phyloP scores from a whole-genome alignment of 2,888 invertebrate species.

The Mycalesis mineus region DNA sequence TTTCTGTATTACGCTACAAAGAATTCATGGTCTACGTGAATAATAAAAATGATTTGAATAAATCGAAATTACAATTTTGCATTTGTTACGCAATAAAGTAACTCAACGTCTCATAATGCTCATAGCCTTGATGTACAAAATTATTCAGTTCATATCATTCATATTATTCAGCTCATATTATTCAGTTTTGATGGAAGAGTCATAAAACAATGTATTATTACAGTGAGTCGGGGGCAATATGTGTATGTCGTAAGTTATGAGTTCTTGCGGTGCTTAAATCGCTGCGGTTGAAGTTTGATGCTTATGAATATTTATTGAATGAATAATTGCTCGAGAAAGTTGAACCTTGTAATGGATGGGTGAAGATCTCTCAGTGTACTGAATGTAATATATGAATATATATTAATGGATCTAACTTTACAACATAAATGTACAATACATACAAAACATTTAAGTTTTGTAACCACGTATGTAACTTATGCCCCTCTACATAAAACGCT shows the following conservation, averaged over 20 bases:
- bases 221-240: constrained; percentile 24
- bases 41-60: neutral
- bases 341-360: constrained; percentile 17
- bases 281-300: constrained; percentile 23
- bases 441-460: no score
- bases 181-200: constrained; percentile 35
- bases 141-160: neutral
- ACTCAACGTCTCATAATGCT: neutral
- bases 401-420: neutral
- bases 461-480: no score
- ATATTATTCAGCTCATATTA: neutral
- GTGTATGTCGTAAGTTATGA: constrained; percentile 26
- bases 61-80: neutral
- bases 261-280: constrained; percentile 22
- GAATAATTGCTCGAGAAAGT: constrained; percentile 26
- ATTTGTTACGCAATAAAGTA: neutral
- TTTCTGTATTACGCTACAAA: no score
- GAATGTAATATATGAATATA: no score
- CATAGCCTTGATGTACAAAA: neutral
- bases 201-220: constrained; percentile 39
- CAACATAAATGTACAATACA: no score
- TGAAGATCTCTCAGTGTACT: constrained; percentile 13
- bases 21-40: neutral
- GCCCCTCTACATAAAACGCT: no score
- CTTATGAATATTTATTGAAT: constrained; percentile 28